A percentile compares a stretch with the other conserved stretches of the same genome.
Evolutionary conservation across 2,113 vertebrate genomes (phyloP).

Genomic region (Peucedramus taeniatus): DNA sequence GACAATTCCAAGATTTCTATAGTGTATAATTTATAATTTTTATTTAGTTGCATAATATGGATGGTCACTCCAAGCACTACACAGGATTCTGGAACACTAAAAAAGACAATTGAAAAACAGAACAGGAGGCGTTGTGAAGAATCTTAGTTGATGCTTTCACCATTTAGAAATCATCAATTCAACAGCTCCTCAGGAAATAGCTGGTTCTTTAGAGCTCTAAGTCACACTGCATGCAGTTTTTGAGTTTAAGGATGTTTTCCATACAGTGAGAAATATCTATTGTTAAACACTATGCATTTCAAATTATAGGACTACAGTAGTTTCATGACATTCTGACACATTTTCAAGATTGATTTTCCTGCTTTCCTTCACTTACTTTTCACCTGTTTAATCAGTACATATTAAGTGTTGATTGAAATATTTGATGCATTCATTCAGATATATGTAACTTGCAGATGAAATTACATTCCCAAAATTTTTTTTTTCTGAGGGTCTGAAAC

Average conservation of each 20-base stretch:
- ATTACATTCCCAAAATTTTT: neutral
- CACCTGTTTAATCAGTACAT: neutral
- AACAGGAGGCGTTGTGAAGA: neutral
- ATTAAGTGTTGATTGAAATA: neutral
- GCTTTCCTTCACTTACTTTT: neutral
- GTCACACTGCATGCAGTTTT: neutral
- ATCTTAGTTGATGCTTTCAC: neutral
- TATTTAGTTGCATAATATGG: neutral
- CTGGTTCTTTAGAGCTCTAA: neutral
- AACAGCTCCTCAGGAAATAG: neutral
- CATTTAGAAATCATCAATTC: neutral
- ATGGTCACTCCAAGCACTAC: neutral
- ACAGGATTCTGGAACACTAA: neutral
- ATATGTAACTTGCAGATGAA: neutral
- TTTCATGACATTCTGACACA: neutral
- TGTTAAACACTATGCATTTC: neutral
- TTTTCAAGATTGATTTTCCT: neutral
- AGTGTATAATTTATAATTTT: neutral
- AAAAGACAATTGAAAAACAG: neutral
- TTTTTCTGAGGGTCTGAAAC: neutral
- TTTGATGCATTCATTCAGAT: neutral
- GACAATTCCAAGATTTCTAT: neutral
- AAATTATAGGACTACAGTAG: neutral
- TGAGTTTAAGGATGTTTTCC: neutral
- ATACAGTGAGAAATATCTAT: neutral